Conservation (phyloP, 2,888 invertebrate species). For the Sclerodermus sp. region DNA sequence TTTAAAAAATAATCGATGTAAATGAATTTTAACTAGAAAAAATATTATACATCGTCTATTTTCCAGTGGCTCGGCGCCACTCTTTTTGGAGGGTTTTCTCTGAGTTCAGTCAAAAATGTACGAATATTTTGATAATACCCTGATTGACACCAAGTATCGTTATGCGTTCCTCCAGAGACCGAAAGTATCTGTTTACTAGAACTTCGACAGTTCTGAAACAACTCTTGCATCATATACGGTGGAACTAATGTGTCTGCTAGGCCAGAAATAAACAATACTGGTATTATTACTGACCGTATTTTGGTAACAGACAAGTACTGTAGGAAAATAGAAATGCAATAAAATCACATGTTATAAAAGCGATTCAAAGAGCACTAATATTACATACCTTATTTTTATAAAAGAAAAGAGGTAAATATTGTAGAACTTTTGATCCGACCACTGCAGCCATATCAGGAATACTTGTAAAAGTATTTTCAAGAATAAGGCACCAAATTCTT, state of each 20-base stretch:
- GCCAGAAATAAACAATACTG: conserved; percentile 87
- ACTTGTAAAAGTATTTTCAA: conserved; percentile 95
- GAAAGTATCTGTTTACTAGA: conserved; percentile 75
- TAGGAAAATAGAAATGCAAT: conserved; percentile 41
- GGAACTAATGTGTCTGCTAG: conserved; percentile 86
- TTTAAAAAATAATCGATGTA: no score
- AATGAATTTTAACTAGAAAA: no score
- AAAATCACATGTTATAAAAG: neutral
- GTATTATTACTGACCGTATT: conserved; percentile 72
- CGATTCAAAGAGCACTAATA: neutral
- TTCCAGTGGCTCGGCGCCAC: conserved; percentile 41
- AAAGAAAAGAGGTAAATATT: conserved; percentile 78
- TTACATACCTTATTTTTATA: conserved; percentile 86
- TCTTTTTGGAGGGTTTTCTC: conserved; percentile 43
- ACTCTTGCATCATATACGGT: conserved; percentile 83
- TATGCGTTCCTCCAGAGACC: conserved; percentile 85
- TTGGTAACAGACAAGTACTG: conserved; percentile 77
- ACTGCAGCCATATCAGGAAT: conserved; percentile 90
- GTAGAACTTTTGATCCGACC: conserved; percentile 71
- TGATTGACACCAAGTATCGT: conserved; percentile 90
- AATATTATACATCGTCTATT: conserved; percentile 43
- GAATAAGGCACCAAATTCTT: conserved; percentile 82
- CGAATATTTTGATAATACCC: conserved; percentile 68
- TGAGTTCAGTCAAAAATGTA: conserved; percentile 44
- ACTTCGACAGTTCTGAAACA: conserved; percentile 76